Base-by-base conservation (phyloP, 2,797 vertebrate genomes). In the Falco cherrug region DNA sequence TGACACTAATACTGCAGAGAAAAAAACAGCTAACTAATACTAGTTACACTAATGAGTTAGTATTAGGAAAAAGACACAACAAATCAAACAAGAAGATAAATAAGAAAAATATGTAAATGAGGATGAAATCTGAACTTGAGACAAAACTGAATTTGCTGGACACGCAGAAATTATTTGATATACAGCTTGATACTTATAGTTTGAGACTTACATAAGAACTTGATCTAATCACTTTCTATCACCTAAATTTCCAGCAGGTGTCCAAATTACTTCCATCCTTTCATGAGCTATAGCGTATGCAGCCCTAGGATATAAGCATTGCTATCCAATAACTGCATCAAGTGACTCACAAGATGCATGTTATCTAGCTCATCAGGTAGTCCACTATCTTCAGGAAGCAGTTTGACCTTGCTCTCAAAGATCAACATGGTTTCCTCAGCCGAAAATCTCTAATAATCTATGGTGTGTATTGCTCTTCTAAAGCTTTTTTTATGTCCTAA, bases 141-240 rank as follows among this genome's bases (percentile, higher is more conserved):
- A 79, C 64, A 86, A 89, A 95, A 88, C 0, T 91, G 33, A 89
- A 91, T 80, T 92, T 93, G 84, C 45, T 93, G 89, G 64, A 93
- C 79, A 80, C 26, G 45, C n/a, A 94, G 76, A 85, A 85, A 67
- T 37, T 0, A 79, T 93, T 74, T 74, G 12, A 67, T 63, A 43
- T 89, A 92, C 87, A 92, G 87, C 50, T 77, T 86, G 71, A 92
- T 35, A 92, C 26, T 80, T 83, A 70, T 13, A 92, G 75, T 78
- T 94, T 64, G 75, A 94, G 45, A 96, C 61, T 96, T 94, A 96
- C 91, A 61, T 86, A 94, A 94, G 39, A 90, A 88, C 57, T 68
- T 82, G 54, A 79, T 79, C 35, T 85, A 89, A 95, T 57, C 26
- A 73, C 7, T 80, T 83, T 31, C 29, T 84, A 68, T 78, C 73